Percentiles rank a stretch among this genome's conserved stretches.
Evolutionary conservation across 2,888 invertebrate species (phyloP).

Genomic region (Rambutsinella grinnellia): DNA sequence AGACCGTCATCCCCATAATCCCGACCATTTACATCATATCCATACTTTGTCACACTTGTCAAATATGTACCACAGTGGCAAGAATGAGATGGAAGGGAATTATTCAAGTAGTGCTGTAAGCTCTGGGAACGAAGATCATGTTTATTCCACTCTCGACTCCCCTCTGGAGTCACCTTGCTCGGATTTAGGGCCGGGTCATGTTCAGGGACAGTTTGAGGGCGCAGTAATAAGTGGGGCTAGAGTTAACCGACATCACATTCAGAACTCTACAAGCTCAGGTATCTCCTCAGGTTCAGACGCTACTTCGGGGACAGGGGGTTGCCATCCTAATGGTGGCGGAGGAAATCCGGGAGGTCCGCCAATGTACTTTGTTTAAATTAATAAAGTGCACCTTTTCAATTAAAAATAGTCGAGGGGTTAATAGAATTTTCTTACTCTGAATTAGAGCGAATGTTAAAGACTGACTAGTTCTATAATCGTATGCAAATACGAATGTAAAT

Average conservation of each 20-base stretch:
- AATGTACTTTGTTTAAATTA: slow-evolving; percentile 45
- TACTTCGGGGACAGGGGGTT: slow-evolving; percentile 46
- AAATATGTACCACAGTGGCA: slow-evolving; percentile 51
- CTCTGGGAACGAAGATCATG: slow-evolving; percentile 62
- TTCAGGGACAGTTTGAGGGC: slow-evolving; percentile 41
- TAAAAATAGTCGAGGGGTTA: not conserved
- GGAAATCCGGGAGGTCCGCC: slow-evolving; percentile 24
- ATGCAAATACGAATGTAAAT: not conserved
- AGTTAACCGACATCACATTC: slow-evolving; percentile 46
- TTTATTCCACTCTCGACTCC: slow-evolving; percentile 64
- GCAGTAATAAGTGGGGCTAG: slow-evolving; percentile 33
- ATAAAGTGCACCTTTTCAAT: not conserved
- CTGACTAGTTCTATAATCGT: slow-evolving; percentile 33
- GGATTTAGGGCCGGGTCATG: slow-evolving; percentile 35
- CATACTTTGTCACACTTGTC: slow-evolving; percentile 59
- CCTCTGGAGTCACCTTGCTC: slow-evolving; percentile 59
- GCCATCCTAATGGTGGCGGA: slow-evolving; percentile 22
- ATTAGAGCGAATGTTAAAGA: slow-evolving; percentile 19
- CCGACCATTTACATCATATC: slow-evolving; percentile 5
- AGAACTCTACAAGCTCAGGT: slow-evolving; percentile 57
- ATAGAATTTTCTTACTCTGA: not conserved
- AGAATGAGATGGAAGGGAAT: slow-evolving; percentile 59
- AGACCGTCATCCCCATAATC: slow-evolving; percentile 38
- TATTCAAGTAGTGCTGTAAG: slow-evolving; percentile 63
- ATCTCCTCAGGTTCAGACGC: slow-evolving; percentile 56